Evolutionary conservation across 2,888 invertebrate species (phyloP).

Genomic region (Encarsia formosa): DNA sequence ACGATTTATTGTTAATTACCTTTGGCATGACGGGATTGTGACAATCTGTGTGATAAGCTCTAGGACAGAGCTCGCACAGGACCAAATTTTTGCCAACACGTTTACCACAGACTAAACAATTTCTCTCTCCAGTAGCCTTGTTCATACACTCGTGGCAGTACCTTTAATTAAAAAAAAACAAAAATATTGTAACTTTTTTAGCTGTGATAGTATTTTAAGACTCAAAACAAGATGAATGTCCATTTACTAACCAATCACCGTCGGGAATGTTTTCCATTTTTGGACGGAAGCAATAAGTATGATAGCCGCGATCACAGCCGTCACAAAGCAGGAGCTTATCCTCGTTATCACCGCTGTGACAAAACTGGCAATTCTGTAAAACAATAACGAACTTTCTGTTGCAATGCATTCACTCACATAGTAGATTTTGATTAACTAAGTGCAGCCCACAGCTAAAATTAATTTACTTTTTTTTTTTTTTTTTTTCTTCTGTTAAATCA

Average conservation of each 20-base stretch:
- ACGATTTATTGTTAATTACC: conserved; percentile 47
- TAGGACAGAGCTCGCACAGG: conserved; percentile 84
- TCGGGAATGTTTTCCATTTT: conserved; percentile 94
- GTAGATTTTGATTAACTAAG: conserved; percentile 11
- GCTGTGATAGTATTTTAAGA: background rate
- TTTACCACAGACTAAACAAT: conserved; percentile 91
- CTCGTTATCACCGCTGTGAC: conserved; percentile 93
- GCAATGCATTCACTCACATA: too few relatives aligned
- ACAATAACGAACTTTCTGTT: conserved; percentile 31
- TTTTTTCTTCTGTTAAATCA: too few relatives aligned
- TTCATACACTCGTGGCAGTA: conserved; percentile 95
- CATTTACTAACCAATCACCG: conserved; percentile 81
- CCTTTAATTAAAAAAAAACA: conserved; percentile 55
- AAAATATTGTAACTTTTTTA: background rate
- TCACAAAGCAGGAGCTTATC: conserved; percentile 92
- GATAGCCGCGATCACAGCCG: conserved; percentile 97
- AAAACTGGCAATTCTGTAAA: conserved; percentile 93
- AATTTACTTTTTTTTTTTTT: too few relatives aligned
- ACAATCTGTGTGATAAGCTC: conserved; percentile 91
- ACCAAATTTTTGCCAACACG: conserved; percentile 68
- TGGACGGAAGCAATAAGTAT: conserved; percentile 98
- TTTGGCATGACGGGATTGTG: conserved; percentile 81
- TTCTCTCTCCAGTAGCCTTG: conserved; percentile 86
- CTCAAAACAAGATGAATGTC: background rate
- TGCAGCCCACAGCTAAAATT: conserved; percentile 2